These are phyloP conservation scores for Nannospalax galili DNA, from an alignment of 2,113 vertebrate genomes.

Conservation along the genomic window DNA sequence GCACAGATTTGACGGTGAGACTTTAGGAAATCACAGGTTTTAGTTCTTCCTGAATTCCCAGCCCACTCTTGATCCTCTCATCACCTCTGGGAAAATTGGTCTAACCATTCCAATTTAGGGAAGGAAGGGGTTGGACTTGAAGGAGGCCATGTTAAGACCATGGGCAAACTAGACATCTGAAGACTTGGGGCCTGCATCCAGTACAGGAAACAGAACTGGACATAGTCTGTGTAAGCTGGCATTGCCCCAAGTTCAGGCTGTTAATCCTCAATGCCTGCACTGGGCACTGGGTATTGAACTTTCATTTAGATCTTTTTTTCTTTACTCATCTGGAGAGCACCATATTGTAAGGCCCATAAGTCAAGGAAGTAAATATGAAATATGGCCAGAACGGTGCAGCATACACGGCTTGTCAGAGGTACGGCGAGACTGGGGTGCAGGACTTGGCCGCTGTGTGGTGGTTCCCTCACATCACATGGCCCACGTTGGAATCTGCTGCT, in stretches of 20 bases:
- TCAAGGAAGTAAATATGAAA: not conserved
- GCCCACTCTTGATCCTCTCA: not conserved
- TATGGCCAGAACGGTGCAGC: not conserved
- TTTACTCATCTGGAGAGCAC: not conserved
- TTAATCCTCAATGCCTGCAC: not conserved
- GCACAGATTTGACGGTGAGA: not conserved
- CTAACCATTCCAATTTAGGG: not conserved
- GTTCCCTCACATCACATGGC: not conserved
- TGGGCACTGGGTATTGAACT: not conserved
- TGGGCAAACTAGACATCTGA: not conserved
- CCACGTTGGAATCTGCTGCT: not conserved
- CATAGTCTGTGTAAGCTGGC: rapidly evolving
- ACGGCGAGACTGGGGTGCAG: not conserved
- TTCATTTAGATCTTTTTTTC: not conserved
- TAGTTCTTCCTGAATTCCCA: not conserved
- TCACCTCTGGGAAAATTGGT: not conserved
- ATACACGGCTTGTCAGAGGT: not conserved
- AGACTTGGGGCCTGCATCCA: not conserved
- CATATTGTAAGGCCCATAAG: not conserved
- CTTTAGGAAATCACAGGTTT: not conserved
- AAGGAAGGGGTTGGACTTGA: not conserved
- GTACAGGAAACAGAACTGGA: not conserved
- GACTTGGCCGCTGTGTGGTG: not conserved
- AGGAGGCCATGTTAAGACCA: not conserved
- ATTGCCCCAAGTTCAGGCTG: not conserved